Evolutionary conservation across 2,113 vertebrate genomes (phyloP).

Genomic region (Coracopsis vasa): DNA sequence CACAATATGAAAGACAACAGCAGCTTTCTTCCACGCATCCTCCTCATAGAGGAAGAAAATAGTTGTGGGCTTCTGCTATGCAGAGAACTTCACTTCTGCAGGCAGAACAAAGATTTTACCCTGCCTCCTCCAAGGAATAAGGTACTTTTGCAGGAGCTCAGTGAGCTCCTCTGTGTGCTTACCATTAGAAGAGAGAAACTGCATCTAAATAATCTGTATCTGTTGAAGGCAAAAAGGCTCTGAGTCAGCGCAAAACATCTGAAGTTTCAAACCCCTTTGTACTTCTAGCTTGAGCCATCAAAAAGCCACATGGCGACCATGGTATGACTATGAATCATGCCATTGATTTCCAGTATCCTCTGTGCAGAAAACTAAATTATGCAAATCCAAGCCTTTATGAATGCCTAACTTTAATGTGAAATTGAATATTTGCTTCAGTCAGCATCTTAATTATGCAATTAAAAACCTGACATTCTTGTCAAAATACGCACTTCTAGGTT

Average conservation of each 20-base stretch:
- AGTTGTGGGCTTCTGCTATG: neutral
- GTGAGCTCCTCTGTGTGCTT: neutral
- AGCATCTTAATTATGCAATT: slow-evolving; percentile 78
- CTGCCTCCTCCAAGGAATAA: neutral
- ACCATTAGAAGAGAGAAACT: neutral
- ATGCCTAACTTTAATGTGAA: slow-evolving; percentile 71
- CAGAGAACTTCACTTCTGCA: neutral
- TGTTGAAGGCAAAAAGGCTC: slow-evolving; percentile 27
- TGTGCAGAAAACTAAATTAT: slow-evolving; percentile 91
- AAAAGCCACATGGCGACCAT: slow-evolving; percentile 71
- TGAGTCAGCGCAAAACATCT: slow-evolving; percentile 29
- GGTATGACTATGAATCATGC: slow-evolving; percentile 84
- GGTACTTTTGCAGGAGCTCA: neutral
- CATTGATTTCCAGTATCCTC: slow-evolving; percentile 87
- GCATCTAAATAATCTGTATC: neutral
- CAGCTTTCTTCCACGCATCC: neutral
- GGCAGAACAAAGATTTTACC: neutral
- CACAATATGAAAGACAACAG: neutral
- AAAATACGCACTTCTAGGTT: slow-evolving; percentile 52
- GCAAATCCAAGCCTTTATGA: slow-evolving; percentile 73
- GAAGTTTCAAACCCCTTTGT: slow-evolving; percentile 50
- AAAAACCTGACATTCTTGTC: slow-evolving; percentile 53
- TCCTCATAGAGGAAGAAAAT: neutral
- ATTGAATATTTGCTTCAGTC: slow-evolving; percentile 75
- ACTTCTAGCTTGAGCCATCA: slow-evolving; percentile 41